phyloP scores from a whole-genome alignment of 2,797 vertebrate species.

The Lacerta bilineata region DNA sequence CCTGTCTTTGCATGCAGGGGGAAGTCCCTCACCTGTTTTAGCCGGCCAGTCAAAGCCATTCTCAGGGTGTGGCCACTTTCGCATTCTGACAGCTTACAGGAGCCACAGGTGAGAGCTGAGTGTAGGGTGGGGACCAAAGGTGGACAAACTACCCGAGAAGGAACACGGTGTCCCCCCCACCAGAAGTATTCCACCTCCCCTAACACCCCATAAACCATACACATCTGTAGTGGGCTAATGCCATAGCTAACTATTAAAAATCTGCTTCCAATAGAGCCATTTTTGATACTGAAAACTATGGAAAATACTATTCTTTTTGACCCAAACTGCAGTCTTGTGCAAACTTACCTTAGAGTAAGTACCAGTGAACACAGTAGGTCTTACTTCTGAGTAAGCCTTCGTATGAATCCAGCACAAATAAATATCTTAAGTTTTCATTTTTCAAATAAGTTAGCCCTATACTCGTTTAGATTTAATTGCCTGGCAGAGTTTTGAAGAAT shows the following conservation, averaged over 20 bases:
- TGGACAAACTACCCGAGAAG: too few species aligned
- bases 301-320: background rate
- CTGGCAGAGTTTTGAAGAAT: conserved; percentile 19
- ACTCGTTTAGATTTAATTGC: conserved; percentile 26
- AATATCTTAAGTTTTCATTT: background rate
- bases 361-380: background rate
- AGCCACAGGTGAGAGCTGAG: too few species aligned
- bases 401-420: background rate
- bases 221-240: background rate
- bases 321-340: background rate
- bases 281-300: conserved; percentile 1
- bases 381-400: background rate
- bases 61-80: too few species aligned
- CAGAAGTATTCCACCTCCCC: too few species aligned
- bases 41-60: too few species aligned
- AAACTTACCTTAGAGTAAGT: background rate
- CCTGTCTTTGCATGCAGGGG: too few species aligned
- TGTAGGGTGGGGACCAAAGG: too few species aligned
- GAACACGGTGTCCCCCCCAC: too few species aligned
- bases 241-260: background rate
- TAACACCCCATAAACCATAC: too few species aligned
- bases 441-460: background rate
- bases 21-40: too few species aligned
- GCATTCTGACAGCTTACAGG: too few species aligned
- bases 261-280: conserved; percentile 14